A percentile compares a stretch with the other conserved stretches of the same genome.
Conservation (phyloP, 2,888 invertebrate species). For the Pammene aurita region DNA sequence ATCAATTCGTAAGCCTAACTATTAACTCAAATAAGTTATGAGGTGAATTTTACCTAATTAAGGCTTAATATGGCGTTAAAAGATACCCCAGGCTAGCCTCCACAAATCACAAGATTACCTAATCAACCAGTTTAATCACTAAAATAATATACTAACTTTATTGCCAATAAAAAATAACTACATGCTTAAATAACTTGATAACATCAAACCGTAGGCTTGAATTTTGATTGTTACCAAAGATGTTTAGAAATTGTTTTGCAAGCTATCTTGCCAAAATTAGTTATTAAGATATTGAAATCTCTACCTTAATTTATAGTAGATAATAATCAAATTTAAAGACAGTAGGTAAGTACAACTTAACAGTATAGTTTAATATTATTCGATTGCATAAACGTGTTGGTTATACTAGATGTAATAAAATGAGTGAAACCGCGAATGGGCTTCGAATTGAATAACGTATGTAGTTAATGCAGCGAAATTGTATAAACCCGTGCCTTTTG, state of each 20-base stretch:
- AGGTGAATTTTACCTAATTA: too few relatives aligned
- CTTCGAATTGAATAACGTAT: conserved; percentile 67
- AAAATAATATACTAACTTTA: neutral
- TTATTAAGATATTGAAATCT: conserved; percentile 2
- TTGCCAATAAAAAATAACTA: neutral
- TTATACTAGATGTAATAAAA: conserved; percentile 64
- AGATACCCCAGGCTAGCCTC: too few relatives aligned
- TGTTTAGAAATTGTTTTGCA: neutral
- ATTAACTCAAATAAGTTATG: too few relatives aligned
- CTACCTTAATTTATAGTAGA: neutral
- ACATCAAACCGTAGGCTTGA: neutral
- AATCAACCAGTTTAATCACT: neutral
- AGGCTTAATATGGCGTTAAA: too few relatives aligned
- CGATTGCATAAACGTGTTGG: conserved; percentile 54
- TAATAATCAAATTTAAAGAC: neutral
- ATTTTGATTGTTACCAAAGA: conserved; percentile 9
- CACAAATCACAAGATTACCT: neutral
- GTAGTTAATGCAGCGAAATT: conserved; percentile 65
- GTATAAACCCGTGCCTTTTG: conserved; percentile 66
- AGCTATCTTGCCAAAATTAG: neutral
- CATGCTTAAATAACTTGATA: conserved; percentile 9
- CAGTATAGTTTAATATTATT: neutral
- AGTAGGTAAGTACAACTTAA: neutral
- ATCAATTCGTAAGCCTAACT: too few relatives aligned
- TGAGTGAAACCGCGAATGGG: conserved; percentile 58